Base-by-base conservation (phyloP, 1,140 invertebrate genomes). In the Pollicipes pollicipes region DNA sequence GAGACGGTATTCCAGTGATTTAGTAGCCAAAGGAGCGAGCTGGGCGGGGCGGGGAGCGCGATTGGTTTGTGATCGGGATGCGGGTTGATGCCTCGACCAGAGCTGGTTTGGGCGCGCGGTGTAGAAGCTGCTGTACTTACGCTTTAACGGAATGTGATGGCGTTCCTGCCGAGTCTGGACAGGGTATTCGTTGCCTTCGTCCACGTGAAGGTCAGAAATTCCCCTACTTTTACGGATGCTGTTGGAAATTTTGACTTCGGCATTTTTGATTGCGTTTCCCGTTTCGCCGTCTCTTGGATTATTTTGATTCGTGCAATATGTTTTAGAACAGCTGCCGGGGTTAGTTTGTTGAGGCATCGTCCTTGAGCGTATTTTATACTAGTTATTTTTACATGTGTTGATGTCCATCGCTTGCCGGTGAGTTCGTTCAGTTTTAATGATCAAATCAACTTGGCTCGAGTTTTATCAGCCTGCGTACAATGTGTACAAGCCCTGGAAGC, bases 381-480 rank as follows among this genome's bases (percentile, higher is more conserved):
- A 58, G 45, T 58, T 58, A 58, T 58, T 58, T 58, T 58, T 58
- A 58, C 45, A 58, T 58, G 45, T 58, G n/a, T n/a, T n/a, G 45
- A 58, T 58, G 45, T 58, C 45, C 13, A 16, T 35, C 32, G 32
- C 32, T 4, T 58, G 13, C 45, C 8, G 45, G 45, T 3, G 45
- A 21, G 6, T 58, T 58, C 24, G 45, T 58, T 58, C 45, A 58
- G 45, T 58, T 58, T 58, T 58, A 58, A 58, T 58, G 45, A 58
- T 58, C 45, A 58, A 58, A 58, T 58, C 45, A 21, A 58, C 45
- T 10, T 10, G 45, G 2, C 17, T 21, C 13, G 24, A 21, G 2
- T 10, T 10, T 21, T 2, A 6, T 10, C 45, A 21, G 8, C 45
- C 45, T 35, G 13, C 2, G 45, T 58, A 58, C 45, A 58, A n/a